Evolutionary conservation across 92 coral and sea anemone genomes (phyloP), one percentile per base, ranked within the genome.

Genomic region (Scolanthus callimorphus): DNA sequence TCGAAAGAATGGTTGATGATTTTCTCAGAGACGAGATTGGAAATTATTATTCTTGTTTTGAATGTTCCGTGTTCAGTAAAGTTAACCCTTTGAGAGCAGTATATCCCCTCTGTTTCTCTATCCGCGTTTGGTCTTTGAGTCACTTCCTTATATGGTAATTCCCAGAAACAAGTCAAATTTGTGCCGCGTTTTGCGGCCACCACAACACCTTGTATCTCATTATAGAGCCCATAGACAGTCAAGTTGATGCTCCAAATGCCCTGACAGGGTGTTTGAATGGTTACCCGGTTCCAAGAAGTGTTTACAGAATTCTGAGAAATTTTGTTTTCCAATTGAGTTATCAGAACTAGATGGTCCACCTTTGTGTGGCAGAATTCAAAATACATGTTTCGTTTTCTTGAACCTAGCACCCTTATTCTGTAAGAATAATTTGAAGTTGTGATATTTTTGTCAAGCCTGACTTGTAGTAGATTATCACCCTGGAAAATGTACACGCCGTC

Each of bases 161-260:
- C 43, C 85, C 81, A 78, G 17, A 26, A 43, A 27, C 90, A 78
- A 2, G 96, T 62, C 10, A 88, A 51, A 54, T 88, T 88, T 34
- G 96, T 88, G 4, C 96, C 96, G 1, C 51, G 11, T 3, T 19
- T 51, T 20, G 55, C 71, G 1, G 29, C 34, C 11, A 73, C 17
- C 0, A 20, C 29, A 38, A 52, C n/a, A 1, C 50, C 31, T 22
- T 15, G 25, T 13, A 60, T 62, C 20, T 69, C 79, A 2, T 56
- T 41, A 22, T 59, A 24, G 11, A 2, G 39, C 26, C 0, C 1
- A 20, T 3, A 11, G 11, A 9, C 0, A 1, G 22, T 22, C 8
- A 22, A 11, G 0, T 3, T 12, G 25, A 57, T 11, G 2, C 24
- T 1, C 8, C 3, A 3, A 3, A 57, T 27, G 4, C 12, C 3